phyloP scores from a whole-genome alignment of 2,797 vertebrate genomes.

The Tapirus indicus region DNA sequence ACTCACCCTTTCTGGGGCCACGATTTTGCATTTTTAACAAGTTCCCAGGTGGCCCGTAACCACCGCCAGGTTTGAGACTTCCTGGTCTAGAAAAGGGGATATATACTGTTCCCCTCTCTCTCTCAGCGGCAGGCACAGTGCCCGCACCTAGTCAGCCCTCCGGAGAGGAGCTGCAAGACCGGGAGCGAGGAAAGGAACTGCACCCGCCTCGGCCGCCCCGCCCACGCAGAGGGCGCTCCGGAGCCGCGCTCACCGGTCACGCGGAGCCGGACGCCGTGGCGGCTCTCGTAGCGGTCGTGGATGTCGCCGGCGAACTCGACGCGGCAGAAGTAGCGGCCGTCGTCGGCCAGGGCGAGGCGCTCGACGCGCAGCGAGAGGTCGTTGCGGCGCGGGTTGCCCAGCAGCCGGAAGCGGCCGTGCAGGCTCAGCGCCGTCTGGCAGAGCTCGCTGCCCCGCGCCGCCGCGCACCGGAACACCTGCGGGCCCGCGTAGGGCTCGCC shows the following conservation, averaged over 20 bases:
- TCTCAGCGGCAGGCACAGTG: background rate
- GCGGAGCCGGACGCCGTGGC: conserved; percentile 92
- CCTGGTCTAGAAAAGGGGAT: background rate
- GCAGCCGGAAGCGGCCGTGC: conserved; percentile 94
- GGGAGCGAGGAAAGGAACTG: background rate
- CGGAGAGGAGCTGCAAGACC: accelerated
- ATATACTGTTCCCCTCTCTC: accelerated
- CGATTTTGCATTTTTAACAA: background rate
- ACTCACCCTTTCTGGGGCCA: background rate
- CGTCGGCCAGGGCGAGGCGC: conserved; percentile 92
- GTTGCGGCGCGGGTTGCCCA: conserved; percentile 94
- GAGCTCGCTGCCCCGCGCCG: conserved; percentile 86
- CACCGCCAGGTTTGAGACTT: background rate
- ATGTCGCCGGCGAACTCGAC: conserved; percentile 92
- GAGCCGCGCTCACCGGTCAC: conserved; percentile 90
- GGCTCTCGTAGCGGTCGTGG: conserved; percentile 93
- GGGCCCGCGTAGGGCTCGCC: conserved; percentile 90
- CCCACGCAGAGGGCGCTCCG: background rate
- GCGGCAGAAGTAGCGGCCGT: conserved; percentile 94
- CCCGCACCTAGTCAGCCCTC: background rate
- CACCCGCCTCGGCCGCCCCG: background rate
- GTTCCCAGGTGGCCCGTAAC: background rate
- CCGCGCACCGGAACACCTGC: conserved; percentile 92
- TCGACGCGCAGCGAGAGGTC: conserved; percentile 95
- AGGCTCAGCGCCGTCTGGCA: conserved; percentile 91